Base-by-base conservation (phyloP, 2,797 vertebrate species). In the Eospalax fontanierii region DNA sequence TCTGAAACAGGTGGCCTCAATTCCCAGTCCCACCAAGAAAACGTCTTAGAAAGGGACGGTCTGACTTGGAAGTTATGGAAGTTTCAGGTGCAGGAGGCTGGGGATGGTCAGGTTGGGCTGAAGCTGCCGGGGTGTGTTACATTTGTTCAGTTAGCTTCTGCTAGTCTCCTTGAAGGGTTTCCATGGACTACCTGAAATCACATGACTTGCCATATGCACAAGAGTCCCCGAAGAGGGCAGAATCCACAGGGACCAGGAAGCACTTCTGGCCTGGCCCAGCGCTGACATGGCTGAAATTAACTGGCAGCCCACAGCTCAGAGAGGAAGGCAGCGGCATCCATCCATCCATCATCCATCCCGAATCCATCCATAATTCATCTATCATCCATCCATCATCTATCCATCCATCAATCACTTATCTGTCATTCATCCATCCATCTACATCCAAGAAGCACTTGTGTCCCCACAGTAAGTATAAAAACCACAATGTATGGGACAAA, bases 1-100 rank as follows among this genome's bases (percentile, higher is more conserved):
- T 94, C 54, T 71, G 65, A 71, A 95, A 78, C 14, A 89, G 73
- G 30, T 38, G 26, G 83, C 78, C 84, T 95, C 84, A 80, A 87
- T 73, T 95, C 89, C 74, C 68, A 65, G 74, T 65, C 90, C 87
- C 43, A 73, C 65, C 38, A 76, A 90, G 57, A 0, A 0, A 66
- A 96, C 89, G 43, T 68, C 76, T 94, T 22, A 50, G 19, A 74
- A 85, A 74, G 18, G 21, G 70, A 46, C 33, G 43, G 22, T 59
- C 68, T 76, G 63, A 9, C 73, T 89, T 90, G 80, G 81, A 65
- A 24, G 75, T 46, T 75, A 40, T 24, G 33, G n/a, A 87, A 93
- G 19, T 84, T 83, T 78, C 38, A 76, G 65, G 46, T n/a, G 30
- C 46, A 82, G 73, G 63, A 65, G 18, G n/a, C n/a, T 30, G 57